Conservation (phyloP, 1,140 invertebrate species). For the Euwallacea fornicatus region DNA sequence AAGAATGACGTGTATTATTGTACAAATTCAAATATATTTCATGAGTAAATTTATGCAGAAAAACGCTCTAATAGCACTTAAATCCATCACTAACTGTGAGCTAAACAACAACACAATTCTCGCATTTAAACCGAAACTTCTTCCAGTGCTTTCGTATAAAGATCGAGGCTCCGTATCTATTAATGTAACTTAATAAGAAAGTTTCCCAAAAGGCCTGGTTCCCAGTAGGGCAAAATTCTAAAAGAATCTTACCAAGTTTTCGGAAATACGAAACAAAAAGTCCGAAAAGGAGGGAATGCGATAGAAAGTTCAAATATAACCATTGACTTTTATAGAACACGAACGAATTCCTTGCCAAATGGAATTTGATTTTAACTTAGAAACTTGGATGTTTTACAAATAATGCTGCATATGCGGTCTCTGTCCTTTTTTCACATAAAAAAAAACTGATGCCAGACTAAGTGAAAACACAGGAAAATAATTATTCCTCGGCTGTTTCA, state of each 20-base stretch:
- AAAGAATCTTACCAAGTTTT: constrained; percentile 22
- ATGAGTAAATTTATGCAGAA: too few relatives aligned
- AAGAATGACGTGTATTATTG: too few relatives aligned
- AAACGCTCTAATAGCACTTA: too few relatives aligned
- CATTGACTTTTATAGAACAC: constrained; percentile 27
- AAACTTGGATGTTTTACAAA: background rate
- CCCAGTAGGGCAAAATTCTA: constrained; percentile 11
- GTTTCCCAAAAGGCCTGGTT: constrained; percentile 10
- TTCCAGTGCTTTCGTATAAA: constrained; percentile 2
- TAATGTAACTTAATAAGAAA: constrained; percentile 32
- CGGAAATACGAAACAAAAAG: constrained; percentile 19
- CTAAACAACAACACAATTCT: background rate
- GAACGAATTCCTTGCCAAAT: constrained; percentile 17
- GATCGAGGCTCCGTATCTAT: constrained; percentile 20
- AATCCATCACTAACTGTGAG: too few relatives aligned
- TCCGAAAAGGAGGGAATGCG: constrained; percentile 7
- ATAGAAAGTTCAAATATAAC: constrained; percentile 24
- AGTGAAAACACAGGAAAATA: constrained; percentile 2
- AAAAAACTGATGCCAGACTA: too few relatives aligned
- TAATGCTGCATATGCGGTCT: background rate
- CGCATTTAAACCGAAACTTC: constrained; percentile 13
- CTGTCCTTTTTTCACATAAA: background rate
- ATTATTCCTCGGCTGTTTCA: constrained; percentile 6
- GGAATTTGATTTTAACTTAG: constrained; percentile 25
- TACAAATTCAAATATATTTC: too few relatives aligned